Evolutionary conservation across 2,113 vertebrate genomes (phyloP), one percentile per base, ranked within the genome.

Genomic region (Labeo catla): DNA sequence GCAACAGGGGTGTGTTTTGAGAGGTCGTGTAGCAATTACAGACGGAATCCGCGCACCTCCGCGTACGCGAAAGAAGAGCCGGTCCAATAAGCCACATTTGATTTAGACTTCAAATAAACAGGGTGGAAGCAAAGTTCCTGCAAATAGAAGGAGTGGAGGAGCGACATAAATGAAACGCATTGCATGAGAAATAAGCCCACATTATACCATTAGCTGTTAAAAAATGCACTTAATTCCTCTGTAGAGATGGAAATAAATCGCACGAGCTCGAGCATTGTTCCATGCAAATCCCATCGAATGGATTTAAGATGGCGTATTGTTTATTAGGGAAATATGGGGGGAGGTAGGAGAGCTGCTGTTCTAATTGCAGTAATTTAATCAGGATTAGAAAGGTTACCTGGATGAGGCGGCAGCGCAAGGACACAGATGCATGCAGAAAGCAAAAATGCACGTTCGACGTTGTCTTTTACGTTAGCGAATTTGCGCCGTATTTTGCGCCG

Each of bases 331-430:
- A 94, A 91, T 92, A 93, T 86, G 92, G 91, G 90, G 92, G 92
- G 87, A 87, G 91, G 92, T 87, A 93, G 92, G 92, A 91, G 89
- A 88, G 90, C 91, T 93, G 91, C 91, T 89, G 91, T 93, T 94
- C 91, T 95, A 94, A 95, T 96, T 94, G 93, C 93, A 93, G 94
- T 93, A 93, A 94, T 95, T 95, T 94, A 94, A 95, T 94, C 94
- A 88, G 95, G 95, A 95, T 95, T 95, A 95, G 91, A 90, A 89
- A 91, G 94, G 93, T 94, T 94, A 95, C 94, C 94, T 94, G 95
- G 90, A 93, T 93, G 90, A 91, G 90, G 91, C 91, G 57, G 90
- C 90, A 89, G 74, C 86, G 91, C 92, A 93, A 92, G 93, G 93
- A 91, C 92, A 89, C 59, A n/a, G 90, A 83, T 87, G 91, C 89